Evolutionary conservation across 2,888 invertebrate species (phyloP).

Genomic region (Scaptomyza caliginosa): DNA sequence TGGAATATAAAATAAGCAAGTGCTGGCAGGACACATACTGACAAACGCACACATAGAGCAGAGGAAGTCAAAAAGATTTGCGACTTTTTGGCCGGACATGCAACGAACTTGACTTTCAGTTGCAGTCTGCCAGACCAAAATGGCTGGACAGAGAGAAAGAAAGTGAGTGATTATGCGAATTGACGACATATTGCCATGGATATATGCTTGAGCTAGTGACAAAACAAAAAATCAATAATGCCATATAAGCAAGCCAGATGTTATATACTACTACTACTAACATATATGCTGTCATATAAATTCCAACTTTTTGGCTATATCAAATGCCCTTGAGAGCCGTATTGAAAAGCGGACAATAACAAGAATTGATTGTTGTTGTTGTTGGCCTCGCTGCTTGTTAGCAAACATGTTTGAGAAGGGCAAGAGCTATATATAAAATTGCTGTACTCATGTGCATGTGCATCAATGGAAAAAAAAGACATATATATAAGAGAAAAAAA

Average conservation of each 20-base stretch:
- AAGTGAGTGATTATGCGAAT: constrained; percentile 47
- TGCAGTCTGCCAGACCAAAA: background rate
- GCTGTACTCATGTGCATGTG: constrained; percentile 20
- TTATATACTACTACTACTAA: constrained; percentile 4
- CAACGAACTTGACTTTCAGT: constrained; percentile 45
- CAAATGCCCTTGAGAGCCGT: constrained; percentile 67
- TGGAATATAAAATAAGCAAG: constrained; percentile 75
- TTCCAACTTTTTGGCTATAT: constrained; percentile 47
- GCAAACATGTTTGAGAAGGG: constrained; percentile 40
- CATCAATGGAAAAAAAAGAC: constrained; percentile 40
- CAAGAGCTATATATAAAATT: constrained; percentile 7
- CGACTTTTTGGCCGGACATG: constrained; percentile 53
- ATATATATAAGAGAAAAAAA: no score
- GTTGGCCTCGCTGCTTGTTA: constrained; percentile 45
- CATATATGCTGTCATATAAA: constrained; percentile 39
- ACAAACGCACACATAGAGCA: background rate
- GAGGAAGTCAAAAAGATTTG: constrained; percentile 58
- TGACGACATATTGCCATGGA: constrained; percentile 35
- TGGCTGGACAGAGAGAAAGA: background rate
- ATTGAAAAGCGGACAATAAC: constrained; percentile 32
- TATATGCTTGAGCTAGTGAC: no score
- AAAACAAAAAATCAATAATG: constrained; percentile 56
- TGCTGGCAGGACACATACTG: constrained; percentile 27
- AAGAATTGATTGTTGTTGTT: constrained; percentile 6
- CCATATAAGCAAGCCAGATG: constrained; percentile 37